Percentiles rank a stretch among this genome's conserved stretches.
Evolutionary conservation across 2,113 vertebrate genomes (phyloP).

Genomic region (Pluvianellus socialis): DNA sequence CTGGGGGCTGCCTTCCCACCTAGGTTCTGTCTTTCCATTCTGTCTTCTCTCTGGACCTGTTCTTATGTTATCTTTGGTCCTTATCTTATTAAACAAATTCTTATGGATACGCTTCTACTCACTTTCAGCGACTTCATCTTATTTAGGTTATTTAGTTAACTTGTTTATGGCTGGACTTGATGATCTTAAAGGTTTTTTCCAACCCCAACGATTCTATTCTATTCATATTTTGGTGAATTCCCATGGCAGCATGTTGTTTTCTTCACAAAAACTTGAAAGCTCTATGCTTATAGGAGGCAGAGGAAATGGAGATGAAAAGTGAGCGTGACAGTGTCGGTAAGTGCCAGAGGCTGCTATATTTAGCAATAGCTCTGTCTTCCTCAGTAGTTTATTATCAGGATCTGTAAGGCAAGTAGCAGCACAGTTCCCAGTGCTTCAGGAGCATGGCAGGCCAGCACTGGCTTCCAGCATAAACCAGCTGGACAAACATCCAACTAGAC

Average conservation of each 20-base stretch:
- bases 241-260: neutral
- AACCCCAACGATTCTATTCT: too few relatives aligned
- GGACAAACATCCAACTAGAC: neutral
- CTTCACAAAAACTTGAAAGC: neutral
- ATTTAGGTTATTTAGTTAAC: neutral
- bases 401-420: neutral
- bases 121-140: neutral
- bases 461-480: neutral
- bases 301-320: neutral
- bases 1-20: neutral
- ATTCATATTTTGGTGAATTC: neutral
- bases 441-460: neutral
- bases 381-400: neutral
- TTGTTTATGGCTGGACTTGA: neutral
- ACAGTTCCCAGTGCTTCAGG: neutral
- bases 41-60: fast-evolving
- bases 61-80: neutral
- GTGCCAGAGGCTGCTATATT: neutral
- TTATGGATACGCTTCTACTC: neutral
- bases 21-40: neutral
- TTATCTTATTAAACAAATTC: neutral
- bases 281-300: neutral
- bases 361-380: neutral
- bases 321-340: neutral
- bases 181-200: neutral